Percentiles rank a stretch among this genome's conserved stretches.
phyloP scores from a whole-genome alignment of 2,797 vertebrate genomes.

The Acrossocheilus wenchowensis region DNA sequence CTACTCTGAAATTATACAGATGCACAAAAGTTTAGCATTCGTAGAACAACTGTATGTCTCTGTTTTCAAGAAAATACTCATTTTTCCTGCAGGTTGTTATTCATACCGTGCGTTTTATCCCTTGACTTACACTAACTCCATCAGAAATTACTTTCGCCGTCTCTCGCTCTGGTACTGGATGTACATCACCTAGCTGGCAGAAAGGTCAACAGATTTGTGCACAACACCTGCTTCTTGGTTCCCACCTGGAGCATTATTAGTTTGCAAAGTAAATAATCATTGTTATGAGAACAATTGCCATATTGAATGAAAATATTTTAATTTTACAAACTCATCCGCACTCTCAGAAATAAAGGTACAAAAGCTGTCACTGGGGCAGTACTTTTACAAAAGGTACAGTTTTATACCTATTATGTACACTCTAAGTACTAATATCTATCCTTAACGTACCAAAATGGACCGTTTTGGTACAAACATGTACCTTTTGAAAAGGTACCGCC shows the following conservation, averaged over 20 bases:
- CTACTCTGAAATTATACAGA: not conserved
- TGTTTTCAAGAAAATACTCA: not conserved
- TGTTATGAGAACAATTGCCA: not conserved
- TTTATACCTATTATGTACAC: too few relatives aligned
- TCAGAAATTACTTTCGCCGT: not conserved
- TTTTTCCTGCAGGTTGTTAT: not conserved
- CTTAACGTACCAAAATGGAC: too few relatives aligned
- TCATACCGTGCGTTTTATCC: not conserved
- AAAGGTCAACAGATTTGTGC: slow-evolving; percentile 20
- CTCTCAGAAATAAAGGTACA: too few relatives aligned
- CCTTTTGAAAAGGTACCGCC: too few relatives aligned
- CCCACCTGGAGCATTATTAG: not conserved
- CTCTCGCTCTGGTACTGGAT: not conserved
- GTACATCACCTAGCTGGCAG: not conserved
- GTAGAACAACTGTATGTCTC: not conserved
- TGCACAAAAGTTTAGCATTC: not conserved
- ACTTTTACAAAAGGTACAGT: too few relatives aligned
- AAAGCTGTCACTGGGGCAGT: too few relatives aligned
- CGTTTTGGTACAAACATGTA: too few relatives aligned
- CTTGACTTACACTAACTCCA: slow-evolving; percentile 15
- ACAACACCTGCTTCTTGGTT: not conserved
- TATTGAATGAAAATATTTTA: not conserved
- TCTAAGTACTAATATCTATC: too few relatives aligned
- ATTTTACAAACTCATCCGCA: not conserved
- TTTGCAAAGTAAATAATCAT: not conserved